Base-by-base conservation (phyloP, 1,140 invertebrate species). In the Carcinoscorpius rotundicauda region DNA sequence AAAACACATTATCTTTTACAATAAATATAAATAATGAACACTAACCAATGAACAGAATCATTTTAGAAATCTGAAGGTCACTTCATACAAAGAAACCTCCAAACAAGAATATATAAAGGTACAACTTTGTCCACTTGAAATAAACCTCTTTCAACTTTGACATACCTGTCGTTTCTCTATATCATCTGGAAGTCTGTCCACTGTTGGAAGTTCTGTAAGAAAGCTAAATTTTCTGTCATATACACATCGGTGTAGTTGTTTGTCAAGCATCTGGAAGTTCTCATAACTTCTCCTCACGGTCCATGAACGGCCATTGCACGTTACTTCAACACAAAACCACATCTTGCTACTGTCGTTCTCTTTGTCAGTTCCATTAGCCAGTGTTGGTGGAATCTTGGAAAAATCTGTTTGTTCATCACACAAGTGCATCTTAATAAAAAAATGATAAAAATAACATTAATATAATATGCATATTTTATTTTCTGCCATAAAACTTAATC, bases 211-310 rank as follows among this genome's bases (percentile, higher is more conserved):
- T 10, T 62, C 68, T 53, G 62, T 64, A 4, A 70, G 61, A 10
- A 59, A 49, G 11, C 65, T 67, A 60, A 96, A 93, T 76, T 93
- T 93, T 60, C 94, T 81, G 77, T 97, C 93, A 77, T 92, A 97
- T 71, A 97, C 93, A 76, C 95, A 98, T 67, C 88, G 86, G 76
- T 98, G 94, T 70, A 97, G 78, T 79, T 97, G 93, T 68, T 87
- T 83, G 75, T 98, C 94, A 49, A 98, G 82, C 80, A 89, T 87
- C 62, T 86, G 82, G 75, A 97, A 90, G 78, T 97, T 92, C 62
- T 91, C 88, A 29, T 64, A 49, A 9, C 63, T 62, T 50, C 70
- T 55, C 10, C 70, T 57, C 4, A 71, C 60, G 4, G 69, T 62
- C 70, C 70, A 71, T 48, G 58, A 64, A 48, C 64, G 63, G 3